Base-by-base conservation (phyloP, 2,797 vertebrate genomes). In the Mionectes olivaceus region DNA sequence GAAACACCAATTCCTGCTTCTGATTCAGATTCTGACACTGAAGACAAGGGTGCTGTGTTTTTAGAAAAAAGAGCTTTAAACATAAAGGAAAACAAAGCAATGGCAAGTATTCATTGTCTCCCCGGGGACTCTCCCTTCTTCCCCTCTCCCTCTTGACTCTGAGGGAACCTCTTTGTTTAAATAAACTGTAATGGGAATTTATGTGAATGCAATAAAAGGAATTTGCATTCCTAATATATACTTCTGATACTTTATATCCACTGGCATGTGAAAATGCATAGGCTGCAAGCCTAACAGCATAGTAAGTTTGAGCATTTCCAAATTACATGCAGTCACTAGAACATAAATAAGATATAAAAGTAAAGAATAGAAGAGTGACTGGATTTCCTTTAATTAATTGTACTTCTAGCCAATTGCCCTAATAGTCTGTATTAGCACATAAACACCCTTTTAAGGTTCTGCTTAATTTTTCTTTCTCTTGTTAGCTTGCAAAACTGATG, bases 11-110 rank as follows among this genome's bases (percentile, higher is more conserved):
- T 88, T 16, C 84, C 96, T n/a, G 74, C 74, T 79, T 83, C 69
- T 69, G 97, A 96, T 77, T 83, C 90, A 41, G 90, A 92, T 53
- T 97, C 96, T 55, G 97, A 90, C 27, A 86, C 92, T 3, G 98
- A 97, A 10, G 99, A 99, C 83, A 98, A 95, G 2, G 98, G 97
- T 28, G 95, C 98, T 9, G 92, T 98, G 95, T 99, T 99, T 89
- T 97, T 99, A 91, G 96, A 97, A 95, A 99, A 99, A 96, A 98
- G 99, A 93, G 99, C 99, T n/a, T 96, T 99, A 92, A 99, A 99
- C 93, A 99, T 99, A 96, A 99, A 99, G 96, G 99, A 99, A 97
- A 99, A 99, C 98, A 99, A 99, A 97, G 99, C 98, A 77, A 99
- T 99, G 99, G 99, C 99, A 98, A 70, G 96, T 97, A 73, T 24